Percentiles rank a stretch among this genome's conserved stretches.
Evolutionary conservation across 2,888 invertebrate genomes (phyloP).

Genomic region (Dryadula phaetusa): DNA sequence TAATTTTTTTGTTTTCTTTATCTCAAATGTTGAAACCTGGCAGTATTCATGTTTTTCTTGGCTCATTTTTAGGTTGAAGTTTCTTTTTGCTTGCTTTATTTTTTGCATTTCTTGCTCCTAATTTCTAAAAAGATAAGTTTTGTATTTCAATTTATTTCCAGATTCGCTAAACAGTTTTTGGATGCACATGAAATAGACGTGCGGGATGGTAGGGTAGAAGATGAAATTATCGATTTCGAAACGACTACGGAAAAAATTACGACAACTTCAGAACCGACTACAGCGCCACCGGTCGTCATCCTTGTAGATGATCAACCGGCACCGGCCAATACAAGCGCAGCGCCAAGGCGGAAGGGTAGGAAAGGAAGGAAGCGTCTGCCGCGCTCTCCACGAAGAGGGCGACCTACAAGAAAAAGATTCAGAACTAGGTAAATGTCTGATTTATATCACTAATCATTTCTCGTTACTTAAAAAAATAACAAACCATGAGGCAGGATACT

Average conservation of each 20-base stretch:
- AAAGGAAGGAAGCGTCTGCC: constrained; percentile 68
- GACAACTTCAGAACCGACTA: constrained; percentile 61
- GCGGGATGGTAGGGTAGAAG: constrained; percentile 72
- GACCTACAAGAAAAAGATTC: constrained; percentile 79
- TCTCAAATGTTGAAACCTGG: too few relatives aligned
- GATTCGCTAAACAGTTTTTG: constrained; percentile 89
- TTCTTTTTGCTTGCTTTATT: too few relatives aligned
- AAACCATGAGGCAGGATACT: too few relatives aligned
- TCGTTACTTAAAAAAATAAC: too few relatives aligned
- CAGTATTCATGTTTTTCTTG: neutral
- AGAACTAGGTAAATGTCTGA: constrained; percentile 64
- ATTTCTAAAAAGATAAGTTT: too few relatives aligned
- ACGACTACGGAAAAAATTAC: constrained; percentile 66
- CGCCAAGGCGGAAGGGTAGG: constrained; percentile 66
- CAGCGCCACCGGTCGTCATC: constrained; percentile 71
- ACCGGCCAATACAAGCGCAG: constrained; percentile 63
- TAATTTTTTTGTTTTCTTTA: too few relatives aligned
- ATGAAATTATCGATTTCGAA: constrained; percentile 63
- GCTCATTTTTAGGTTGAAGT: neutral
- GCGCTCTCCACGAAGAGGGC: constrained; percentile 72
- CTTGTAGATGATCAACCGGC: constrained; percentile 78
- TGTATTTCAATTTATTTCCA: too few relatives aligned
- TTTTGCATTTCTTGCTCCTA: too few relatives aligned
- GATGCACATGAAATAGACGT: constrained; percentile 86
- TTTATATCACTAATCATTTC: constrained; percentile 5